Base-by-base conservation (phyloP, 37 sponge, comb jelly and placozoan species). In the Lycopodina hypogea region DNA sequence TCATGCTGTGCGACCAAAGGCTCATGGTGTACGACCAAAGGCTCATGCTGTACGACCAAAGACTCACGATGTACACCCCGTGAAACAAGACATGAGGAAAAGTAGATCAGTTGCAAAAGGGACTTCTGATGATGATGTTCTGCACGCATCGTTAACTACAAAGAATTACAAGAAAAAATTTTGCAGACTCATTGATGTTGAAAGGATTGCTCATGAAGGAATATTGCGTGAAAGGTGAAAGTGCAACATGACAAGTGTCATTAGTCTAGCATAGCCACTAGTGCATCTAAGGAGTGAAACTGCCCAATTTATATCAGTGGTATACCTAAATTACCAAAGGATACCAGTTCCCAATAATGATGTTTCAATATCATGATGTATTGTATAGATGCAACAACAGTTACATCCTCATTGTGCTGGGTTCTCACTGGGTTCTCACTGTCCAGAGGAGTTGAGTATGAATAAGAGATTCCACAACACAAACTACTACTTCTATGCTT, bases 81-180 rank as follows among this genome's bases (percentile, higher is more conserved):
- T n/a, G n/a, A n/a, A n/a, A n/a, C n/a, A n/a, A n/a, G n/a, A n/a
- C n/a, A n/a, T n/a, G n/a, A n/a, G n/a, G n/a, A n/a, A n/a, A n/a
- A n/a, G n/a, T n/a, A n/a, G n/a, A n/a, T n/a, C n/a, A n/a, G n/a
- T n/a, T n/a, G n/a, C n/a, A n/a, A n/a, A n/a, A n/a, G n/a, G n/a
- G n/a, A n/a, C n/a, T n/a, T n/a, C n/a, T n/a, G n/a, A n/a, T n/a
- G 68, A 3, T 6, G 68, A 37, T 68, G 39, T 8, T 68, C 68
- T 37, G 8, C 6, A 71, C 18, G 37, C 38, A 3, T 28, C 37
- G 26, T 28, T 67, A 2, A 30, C 74, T 36, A 72, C 63, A 1
- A 2, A 41, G 22, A 81, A 59, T 41, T 84, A 84, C 60, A 32
- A 76, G 28, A 45, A 41, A 15, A 82, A 82, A 63, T 82, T 82